These are phyloP conservation scores for Eptatretus atami DNA, from an alignment of 2,797 vertebrate genomes.

Conservation along the genomic window DNA sequence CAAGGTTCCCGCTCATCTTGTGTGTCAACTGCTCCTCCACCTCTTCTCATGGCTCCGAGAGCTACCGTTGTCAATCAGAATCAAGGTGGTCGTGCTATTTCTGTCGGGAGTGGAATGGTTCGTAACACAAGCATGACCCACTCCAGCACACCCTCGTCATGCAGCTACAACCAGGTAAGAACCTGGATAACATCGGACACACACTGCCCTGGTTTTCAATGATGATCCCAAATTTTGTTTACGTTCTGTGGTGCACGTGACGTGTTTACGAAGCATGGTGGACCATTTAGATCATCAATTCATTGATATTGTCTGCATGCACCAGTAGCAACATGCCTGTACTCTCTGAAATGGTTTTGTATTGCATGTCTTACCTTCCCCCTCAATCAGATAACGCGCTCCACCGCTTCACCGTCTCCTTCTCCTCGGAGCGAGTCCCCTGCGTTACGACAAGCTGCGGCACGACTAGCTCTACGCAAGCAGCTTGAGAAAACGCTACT, in stretches of 20 bases:
- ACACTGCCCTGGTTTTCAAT: neutral
- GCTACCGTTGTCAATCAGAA: neutral
- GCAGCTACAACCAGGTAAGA: slow-evolving; percentile 1
- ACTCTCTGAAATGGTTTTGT: no score
- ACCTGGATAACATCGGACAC: neutral
- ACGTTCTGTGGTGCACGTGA: neutral
- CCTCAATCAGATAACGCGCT: no score
- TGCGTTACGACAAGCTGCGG: slow-evolving; percentile 60
- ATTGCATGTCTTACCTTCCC: no score
- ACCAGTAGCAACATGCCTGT: no score
- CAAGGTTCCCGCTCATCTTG: slow-evolving; percentile 16
- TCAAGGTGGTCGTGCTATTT: neutral
- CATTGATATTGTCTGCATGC: no score
- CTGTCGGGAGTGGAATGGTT: neutral
- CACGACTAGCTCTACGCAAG: slow-evolving; percentile 67
- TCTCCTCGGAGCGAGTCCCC: slow-evolving; percentile 30
- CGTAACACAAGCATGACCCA: neutral
- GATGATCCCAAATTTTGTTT: neutral
- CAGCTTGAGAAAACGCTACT: slow-evolving; percentile 84
- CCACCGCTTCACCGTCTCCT: neutral
- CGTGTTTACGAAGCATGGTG: no score
- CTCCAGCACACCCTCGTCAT: neutral
- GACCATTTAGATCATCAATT: no score
- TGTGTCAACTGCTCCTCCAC: neutral
- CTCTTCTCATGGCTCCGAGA: slow-evolving; percentile 2